These are phyloP conservation scores for Xenotilapia flavipinnis DNA, from an alignment of 2,113 vertebrate genomes.

Conservation along the genomic window DNA sequence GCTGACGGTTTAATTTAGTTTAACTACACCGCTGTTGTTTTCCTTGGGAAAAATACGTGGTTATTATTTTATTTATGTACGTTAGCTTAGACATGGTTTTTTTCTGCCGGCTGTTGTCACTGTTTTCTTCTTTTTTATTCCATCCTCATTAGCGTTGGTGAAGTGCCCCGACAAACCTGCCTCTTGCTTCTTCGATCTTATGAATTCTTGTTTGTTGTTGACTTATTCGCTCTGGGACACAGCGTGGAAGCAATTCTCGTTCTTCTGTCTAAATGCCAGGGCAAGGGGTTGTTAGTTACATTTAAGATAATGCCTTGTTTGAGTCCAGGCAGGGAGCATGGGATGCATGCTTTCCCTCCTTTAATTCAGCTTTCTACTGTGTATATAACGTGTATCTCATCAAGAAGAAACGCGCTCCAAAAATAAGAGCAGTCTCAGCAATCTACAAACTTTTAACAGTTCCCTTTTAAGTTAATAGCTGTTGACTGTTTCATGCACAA, in stretches of 20 bases:
- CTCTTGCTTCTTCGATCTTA: not conserved
- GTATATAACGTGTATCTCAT: not conserved
- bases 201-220: not conserved
- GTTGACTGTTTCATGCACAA: not conserved
- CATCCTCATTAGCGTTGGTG: not conserved
- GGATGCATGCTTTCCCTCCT: not conserved
- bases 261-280: not conserved
- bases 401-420: not conserved
- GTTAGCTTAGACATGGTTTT: not conserved
- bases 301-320: not conserved
- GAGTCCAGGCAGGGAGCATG: not conserved
- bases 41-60: not conserved
- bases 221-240: not conserved
- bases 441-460: conserved; percentile 31
- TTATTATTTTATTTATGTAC: not conserved
- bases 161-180: not conserved
- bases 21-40: not conserved
- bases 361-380: not conserved
- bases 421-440: conserved; percentile 21
- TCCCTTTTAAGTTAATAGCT: conserved; percentile 11
- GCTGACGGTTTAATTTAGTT: not conserved
- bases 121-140: not conserved
- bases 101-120: not conserved
- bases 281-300: not conserved
- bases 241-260: not conserved